Evolutionary conservation across 1,140 invertebrate species (phyloP), one percentile per base, ranked within the genome.

Genomic region (Homalodisca vitripennis): DNA sequence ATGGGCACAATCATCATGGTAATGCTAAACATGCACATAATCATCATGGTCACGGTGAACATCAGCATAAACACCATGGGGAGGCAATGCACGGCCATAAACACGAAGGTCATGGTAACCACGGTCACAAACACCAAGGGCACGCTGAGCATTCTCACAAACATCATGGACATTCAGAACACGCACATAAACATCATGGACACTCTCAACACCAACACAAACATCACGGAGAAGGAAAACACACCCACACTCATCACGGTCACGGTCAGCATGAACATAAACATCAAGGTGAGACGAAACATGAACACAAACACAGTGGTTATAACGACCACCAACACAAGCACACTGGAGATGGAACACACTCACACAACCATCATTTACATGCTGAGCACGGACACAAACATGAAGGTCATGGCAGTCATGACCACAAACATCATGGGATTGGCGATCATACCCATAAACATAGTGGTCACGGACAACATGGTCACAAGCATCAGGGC

Each of bases 101-200:
- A 51, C 68, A 69, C 34, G 29, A 47, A 22, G 68, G 68, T 47
- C 53, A 60, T 29, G 53, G 57, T 31, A 46, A 69, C n/a, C 68
- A 69, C 31, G 34, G 34, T 0, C 68, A 69, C 31, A 62, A 69
- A 51, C 68, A 69, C 24, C 32, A 66, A 22, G 63, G 63, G 14
- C 63, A 66, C 41, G 1, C 22, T 31, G 63, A 20, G 20, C 63
- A 63, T n/a, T 2, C 14, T 10, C 60, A 63, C 31, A 63, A 63
- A n/a, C 60, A 63, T 32, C 20, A 63, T 63, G 60, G 60, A 32
- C 60, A 63, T n/a, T 27, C 20, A 30, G 27, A 63, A 30, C 60
- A 63, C 31, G 27, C 14, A 13, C 60, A 63, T n/a, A 63, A 63
- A 32, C 60, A 63, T 63, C 60, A 63, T 32, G 60, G 60, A 6